Base-by-base conservation (phyloP, 2,888 invertebrate species). In the Chrysotoxum bicinctum region DNA sequence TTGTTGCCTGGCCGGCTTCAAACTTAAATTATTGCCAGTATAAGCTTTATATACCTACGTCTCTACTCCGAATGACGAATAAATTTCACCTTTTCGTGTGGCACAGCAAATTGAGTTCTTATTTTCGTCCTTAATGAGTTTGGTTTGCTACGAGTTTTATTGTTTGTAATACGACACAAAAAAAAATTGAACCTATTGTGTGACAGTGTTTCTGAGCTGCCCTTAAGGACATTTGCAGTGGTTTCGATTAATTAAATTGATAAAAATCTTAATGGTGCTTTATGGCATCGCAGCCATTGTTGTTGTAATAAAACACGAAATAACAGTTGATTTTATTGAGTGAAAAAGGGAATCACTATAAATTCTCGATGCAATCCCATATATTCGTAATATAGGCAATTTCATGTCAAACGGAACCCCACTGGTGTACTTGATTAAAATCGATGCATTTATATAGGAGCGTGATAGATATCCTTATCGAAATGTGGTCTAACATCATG, bases 241-340 rank as follows among this genome's bases (percentile, higher is more conserved):
- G 68, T 78, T 83, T 26, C 64, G 78, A 83, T 83, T 83, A 83
- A 83, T 83, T 78, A 83, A 74, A 64, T 78, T 64, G 83, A 83
- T 83, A 64, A 54, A 74, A 74, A 74, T 74, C 78, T 74, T 69
- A 62, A 83, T 69, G 45, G 26, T 21, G n/a, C 23, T 26, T 45
- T 37, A 60, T 60, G 64, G 26, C 35, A 60, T 43, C 16, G 19
- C n/a, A n/a, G 6, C 26, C 14, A 45, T 12, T 19, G n/a, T 37
- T 23, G 26, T 14, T 23, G 50, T 26, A 26, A n/a, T 50, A 26
- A 50, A 50, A 14, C 6, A 50, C 32, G 19, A 56, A 56, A 56
- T 19, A 19, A 35, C 14, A 37, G 14, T 21, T 66, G 64, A 48
- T 66, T 48, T 48, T 32, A 66, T 66, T 43, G 43, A 62, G 40